Base-by-base conservation (phyloP, 1,140 invertebrate genomes). In the Apis cerana region DNA sequence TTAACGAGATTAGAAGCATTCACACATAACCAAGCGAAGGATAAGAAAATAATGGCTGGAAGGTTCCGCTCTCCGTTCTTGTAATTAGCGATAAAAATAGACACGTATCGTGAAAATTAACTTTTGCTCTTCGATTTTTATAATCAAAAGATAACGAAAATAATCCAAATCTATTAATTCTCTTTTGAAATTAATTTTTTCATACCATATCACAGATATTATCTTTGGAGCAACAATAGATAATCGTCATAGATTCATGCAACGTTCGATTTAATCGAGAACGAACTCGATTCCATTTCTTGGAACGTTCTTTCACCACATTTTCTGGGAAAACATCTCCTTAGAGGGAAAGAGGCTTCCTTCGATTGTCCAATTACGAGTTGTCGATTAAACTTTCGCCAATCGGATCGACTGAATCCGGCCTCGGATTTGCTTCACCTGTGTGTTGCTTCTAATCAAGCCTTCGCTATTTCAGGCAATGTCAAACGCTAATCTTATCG, bases 301-400 rank as follows among this genome's bases (percentile, higher is more conserved):
- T 12, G 69, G 59, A 87, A 87, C 77, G 70, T 54, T 84, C 86
- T 88, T 88, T 84, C 81, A 70, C 64, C 62, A 59, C 21, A 59
- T 87, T 84, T 87, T 64, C 77, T 67, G 48, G 77, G 74, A 67
- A 87, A 75, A 76, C 62, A 54, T 77, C 12, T 74, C 74, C 77
- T 75, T 78, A 89, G 83, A 69, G 33, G 75, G 80, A 83, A 86
- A 82, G 62, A 61, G 76, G 75, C 85, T 83, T 75, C 68, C 48
- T 62, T 80, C 52, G 74, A 83, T 61, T 56, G 81, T 78, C 76
- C 74, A 76, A 83, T 84, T 72, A 83, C 75, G 83, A 80, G 80
- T 75, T 62, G 58, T 62, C 70, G 74, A 83, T 81, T 81, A 69
- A 83, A 85, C 84, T 89, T 83, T 89, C 84, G 83, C 77, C 86